Percentiles rank a stretch among this genome's conserved stretches.
Conservation (phyloP, 1,140 invertebrate species). For the Pissodes strobi region DNA sequence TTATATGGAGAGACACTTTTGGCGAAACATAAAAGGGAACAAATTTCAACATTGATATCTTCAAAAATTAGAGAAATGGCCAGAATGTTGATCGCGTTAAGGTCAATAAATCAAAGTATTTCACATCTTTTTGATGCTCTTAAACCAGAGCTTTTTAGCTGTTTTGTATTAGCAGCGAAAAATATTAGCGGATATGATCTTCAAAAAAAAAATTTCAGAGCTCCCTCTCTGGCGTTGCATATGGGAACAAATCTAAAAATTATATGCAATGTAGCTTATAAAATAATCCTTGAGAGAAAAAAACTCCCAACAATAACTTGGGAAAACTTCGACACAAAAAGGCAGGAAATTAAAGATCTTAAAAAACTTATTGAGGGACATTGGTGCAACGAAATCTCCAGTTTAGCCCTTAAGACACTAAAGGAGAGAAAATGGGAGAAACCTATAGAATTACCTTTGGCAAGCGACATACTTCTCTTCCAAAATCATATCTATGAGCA, state of each 20-base stretch:
- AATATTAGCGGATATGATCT: conserved; percentile 35
- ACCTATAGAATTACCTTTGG: background rate
- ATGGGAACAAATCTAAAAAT: too few relatives aligned
- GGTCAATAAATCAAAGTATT: conserved; percentile 2
- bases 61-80: conserved; percentile 35
- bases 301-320: background rate
- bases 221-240: too few relatives aligned
- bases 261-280: background rate
- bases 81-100: conserved; percentile 25
- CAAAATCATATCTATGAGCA: background rate
- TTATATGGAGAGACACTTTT: conserved; percentile 31
- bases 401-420: conserved; percentile 33
- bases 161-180: conserved; percentile 30
- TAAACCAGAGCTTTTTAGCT: conserved; percentile 28
- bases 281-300: background rate
- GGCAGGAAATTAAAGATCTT: background rate
- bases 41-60: conserved; percentile 29
- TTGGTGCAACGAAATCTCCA: too few relatives aligned
- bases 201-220: conserved; percentile 29
- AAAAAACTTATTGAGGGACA: background rate
- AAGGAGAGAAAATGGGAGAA: conserved; percentile 5
- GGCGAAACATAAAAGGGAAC: conserved; percentile 34
- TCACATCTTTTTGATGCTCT: conserved; percentile 16
- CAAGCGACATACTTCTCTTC: background rate
- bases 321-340: background rate